phyloP scores from a whole-genome alignment of 2,888 invertebrate genomes.

The Actias luna region DNA sequence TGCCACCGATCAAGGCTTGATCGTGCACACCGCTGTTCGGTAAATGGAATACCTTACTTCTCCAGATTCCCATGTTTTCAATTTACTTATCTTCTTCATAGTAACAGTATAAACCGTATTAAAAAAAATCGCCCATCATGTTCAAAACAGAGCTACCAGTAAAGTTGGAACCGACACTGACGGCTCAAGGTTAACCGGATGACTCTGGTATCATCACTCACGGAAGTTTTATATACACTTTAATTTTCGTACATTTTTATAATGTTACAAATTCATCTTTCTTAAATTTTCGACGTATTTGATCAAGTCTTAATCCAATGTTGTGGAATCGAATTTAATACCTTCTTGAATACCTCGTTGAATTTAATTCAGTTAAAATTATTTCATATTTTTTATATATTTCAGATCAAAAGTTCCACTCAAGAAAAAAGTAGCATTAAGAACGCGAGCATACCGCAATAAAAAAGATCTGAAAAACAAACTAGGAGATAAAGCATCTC shows the following conservation, averaged over 20 bases:
- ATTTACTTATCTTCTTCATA: too few species aligned
- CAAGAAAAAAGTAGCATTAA: constrained; percentile 90
- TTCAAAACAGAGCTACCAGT: too few species aligned
- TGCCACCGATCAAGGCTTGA: constrained; percentile 87
- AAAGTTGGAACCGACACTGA: too few species aligned
- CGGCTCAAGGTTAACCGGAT: too few species aligned
- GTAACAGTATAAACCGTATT: too few species aligned
- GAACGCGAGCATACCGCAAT: constrained; percentile 81
- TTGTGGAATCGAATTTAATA: too few species aligned
- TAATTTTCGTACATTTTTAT: neutral
- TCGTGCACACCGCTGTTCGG: constrained; percentile 91
- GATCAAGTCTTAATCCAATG: too few species aligned
- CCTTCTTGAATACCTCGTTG: too few species aligned
- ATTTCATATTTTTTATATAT: constrained; percentile 22
- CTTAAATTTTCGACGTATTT: neutral
- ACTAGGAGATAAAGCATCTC: constrained; percentile 69
- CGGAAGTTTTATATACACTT: too few species aligned
- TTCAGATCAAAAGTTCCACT: constrained; percentile 92
- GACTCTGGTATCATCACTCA: too few species aligned
- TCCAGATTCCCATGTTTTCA: neutral
- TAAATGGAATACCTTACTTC: constrained; percentile 29
- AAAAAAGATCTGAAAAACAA: constrained; percentile 73
- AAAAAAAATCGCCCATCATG: too few species aligned
- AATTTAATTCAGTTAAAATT: neutral
- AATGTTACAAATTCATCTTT: neutral